A percentile compares a stretch with the other conserved stretches of the same genome.
Evolutionary conservation across 2,888 invertebrate species (phyloP).

Genomic region (Hyles lineata): DNA sequence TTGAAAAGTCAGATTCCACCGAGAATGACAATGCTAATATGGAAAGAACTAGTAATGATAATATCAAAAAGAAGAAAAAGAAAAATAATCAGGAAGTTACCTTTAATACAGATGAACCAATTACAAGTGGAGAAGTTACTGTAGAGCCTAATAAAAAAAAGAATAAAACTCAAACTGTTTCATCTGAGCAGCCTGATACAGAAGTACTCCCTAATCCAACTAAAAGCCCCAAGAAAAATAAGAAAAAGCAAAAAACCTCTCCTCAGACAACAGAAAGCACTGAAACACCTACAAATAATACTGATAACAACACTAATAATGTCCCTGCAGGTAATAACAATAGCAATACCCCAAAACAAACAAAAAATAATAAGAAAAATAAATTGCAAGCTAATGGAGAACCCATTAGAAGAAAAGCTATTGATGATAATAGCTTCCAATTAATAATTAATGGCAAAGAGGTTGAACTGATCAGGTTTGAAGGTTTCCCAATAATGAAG

Average conservation of each 20-base stretch:
- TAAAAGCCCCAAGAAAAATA: slow-evolving; percentile 21
- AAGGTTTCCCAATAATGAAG: slow-evolving; percentile 89
- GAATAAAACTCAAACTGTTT: slow-evolving; percentile 23
- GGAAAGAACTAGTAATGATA: slow-evolving; percentile 2
- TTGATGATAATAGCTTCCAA: slow-evolving; percentile 75
- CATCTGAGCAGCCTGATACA: slow-evolving; percentile 25
- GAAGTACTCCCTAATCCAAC: neutral
- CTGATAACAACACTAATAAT: slow-evolving; percentile 7
- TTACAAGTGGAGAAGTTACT: neutral
- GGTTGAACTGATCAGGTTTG: slow-evolving; percentile 86
- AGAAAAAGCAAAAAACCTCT: slow-evolving; percentile 11
- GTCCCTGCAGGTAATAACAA: slow-evolving; percentile 22
- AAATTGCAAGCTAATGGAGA: slow-evolving; percentile 55
- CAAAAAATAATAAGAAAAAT: slow-evolving; percentile 44
- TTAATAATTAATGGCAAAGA: slow-evolving; percentile 87
- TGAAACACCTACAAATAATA: slow-evolving; percentile 4
- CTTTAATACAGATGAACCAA: neutral
- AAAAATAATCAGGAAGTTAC: slow-evolving; percentile 30
- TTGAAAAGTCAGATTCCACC: slow-evolving; percentile 15
- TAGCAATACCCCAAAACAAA: slow-evolving; percentile 42
- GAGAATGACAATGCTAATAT: neutral
- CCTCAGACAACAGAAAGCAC: neutral
- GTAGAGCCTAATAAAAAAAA: neutral
- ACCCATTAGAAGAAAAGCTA: slow-evolving; percentile 75
- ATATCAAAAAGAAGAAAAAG: slow-evolving; percentile 24